These are phyloP conservation scores for Oreochromis aureus DNA, from an alignment of 2,113 vertebrate species.

Conservation along the genomic window DNA sequence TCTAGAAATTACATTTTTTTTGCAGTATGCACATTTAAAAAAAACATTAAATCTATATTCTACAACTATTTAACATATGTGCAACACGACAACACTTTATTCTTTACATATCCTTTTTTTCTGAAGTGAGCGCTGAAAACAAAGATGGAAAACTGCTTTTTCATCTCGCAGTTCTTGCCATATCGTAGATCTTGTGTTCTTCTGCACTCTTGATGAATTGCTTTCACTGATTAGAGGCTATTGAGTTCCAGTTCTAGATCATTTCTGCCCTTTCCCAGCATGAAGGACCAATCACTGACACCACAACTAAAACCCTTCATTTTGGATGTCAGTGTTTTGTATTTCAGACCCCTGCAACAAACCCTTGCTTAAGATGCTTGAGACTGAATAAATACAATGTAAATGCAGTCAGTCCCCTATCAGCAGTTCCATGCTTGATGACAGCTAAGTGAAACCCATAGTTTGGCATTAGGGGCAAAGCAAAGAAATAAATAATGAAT, in stretches of 20 bases:
- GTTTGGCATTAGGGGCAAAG: slow-evolving; percentile 1
- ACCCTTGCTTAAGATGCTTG: slow-evolving; percentile 9
- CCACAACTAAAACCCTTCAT: slow-evolving; percentile 40
- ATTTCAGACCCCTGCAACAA: slow-evolving; percentile 15
- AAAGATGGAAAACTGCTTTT: neutral
- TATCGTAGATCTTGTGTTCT: neutral
- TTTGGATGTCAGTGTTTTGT: slow-evolving; percentile 24
- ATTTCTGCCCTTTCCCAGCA: slow-evolving; percentile 18
- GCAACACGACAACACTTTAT: neutral
- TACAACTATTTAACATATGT: neutral
- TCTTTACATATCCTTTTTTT: neutral
- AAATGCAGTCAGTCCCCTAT: slow-evolving; percentile 45
- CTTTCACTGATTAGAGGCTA: slow-evolving; percentile 41
- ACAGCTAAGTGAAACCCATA: slow-evolving; percentile 57
- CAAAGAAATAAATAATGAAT: neutral
- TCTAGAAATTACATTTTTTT: neutral
- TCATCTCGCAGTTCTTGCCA: neutral
- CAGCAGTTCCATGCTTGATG: slow-evolving; percentile 50
- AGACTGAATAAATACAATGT: slow-evolving; percentile 33
- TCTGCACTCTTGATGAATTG: slow-evolving; percentile 22
- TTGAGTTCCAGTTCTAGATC: slow-evolving; percentile 18
- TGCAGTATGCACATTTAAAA: neutral
- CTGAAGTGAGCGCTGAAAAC: neutral
- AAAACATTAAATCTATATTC: neutral
- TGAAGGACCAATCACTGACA: slow-evolving; percentile 23